These are phyloP conservation scores for Dufourea novaeangliae DNA, from an alignment of 1,140 invertebrate species.

Conservation along the genomic window DNA sequence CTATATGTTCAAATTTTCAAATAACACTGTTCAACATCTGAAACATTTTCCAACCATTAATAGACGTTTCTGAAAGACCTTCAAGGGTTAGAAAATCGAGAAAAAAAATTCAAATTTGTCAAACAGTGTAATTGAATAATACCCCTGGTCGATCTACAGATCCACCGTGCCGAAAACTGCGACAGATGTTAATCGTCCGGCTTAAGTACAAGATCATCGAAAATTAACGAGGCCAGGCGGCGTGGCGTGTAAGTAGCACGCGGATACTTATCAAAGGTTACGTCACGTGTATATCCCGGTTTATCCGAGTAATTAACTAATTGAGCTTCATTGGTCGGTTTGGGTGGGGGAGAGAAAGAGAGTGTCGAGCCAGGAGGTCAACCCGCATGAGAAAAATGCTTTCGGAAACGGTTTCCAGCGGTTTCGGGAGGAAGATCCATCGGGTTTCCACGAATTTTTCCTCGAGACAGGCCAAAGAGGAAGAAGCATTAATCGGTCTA, in stretches of 20 bases:
- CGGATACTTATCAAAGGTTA: conserved; percentile 58
- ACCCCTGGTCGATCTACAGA: no score
- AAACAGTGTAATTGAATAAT: no score
- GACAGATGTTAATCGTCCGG: not conserved
- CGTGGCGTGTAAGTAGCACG: conserved; percentile 20
- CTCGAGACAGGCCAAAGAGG: not conserved
- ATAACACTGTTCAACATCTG: no score
- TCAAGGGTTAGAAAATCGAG: no score
- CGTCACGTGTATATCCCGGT: conserved; percentile 56
- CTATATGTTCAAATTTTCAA: no score
- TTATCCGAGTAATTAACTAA: conserved; percentile 66
- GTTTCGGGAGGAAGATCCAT: conserved; percentile 4
- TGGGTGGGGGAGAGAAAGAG: not conserved
- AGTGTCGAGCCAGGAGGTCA: conserved; percentile 37
- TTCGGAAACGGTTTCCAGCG: not conserved
- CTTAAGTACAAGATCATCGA: conserved; percentile 23
- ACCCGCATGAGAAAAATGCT: conserved; percentile 66
- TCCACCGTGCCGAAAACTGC: no score
- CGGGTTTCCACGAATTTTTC: conserved; percentile 40
- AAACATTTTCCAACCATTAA: no score
- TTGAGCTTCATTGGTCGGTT: conserved; percentile 57
- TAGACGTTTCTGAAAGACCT: no score
- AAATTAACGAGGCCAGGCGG: conserved; percentile 30
- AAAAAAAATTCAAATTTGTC: no score
- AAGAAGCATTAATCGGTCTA: conserved; percentile 49